Evolutionary conservation across 2,888 invertebrate species (phyloP).

Genomic region (Sesia bembeciformis): DNA sequence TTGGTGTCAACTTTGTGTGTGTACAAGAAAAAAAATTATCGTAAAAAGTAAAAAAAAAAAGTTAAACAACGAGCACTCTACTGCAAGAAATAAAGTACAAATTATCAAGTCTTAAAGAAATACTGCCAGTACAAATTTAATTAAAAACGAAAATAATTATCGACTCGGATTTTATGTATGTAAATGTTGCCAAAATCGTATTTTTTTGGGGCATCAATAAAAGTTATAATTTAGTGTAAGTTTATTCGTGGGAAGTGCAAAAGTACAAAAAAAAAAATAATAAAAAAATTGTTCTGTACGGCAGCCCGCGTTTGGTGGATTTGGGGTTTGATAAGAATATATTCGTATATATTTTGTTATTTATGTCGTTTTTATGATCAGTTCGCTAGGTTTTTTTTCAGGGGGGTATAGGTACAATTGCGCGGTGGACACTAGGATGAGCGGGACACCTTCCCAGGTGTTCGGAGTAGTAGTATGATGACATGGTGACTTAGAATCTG

Average conservation of each 20-base stretch:
- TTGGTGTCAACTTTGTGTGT: conserved; percentile 59
- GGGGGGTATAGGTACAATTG: background rate
- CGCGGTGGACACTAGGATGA: background rate
- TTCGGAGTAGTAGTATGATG: conserved; percentile 31
- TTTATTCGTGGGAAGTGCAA: conserved; percentile 55
- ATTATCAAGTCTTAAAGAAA: conserved; percentile 63
- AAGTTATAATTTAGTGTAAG: conserved; percentile 54
- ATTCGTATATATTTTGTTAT: conserved; percentile 2
- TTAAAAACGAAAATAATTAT: conserved; percentile 30
- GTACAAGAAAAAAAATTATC: conserved; percentile 25
- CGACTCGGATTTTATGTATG: conserved; percentile 52
- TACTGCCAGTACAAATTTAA: conserved; percentile 73
- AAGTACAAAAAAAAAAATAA: conserved; percentile 10
- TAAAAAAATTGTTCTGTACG: conserved; percentile 12
- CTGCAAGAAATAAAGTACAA: conserved; percentile 68
- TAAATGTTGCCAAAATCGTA: conserved; percentile 68
- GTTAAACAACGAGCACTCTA: conserved; percentile 56
- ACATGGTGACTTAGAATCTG: conserved; percentile 37
- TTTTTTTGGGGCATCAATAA: conserved; percentile 56
- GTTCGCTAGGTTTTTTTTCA: background rate
- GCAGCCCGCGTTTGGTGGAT: conserved; percentile 19
- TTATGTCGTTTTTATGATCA: background rate
- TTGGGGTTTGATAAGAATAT: conserved; percentile 6
- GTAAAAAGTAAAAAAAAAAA: conserved; percentile 22
- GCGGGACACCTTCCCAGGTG: background rate